Evolutionary conservation across 2,888 invertebrate species (phyloP).

Genomic region (Acleris laterana): DNA sequence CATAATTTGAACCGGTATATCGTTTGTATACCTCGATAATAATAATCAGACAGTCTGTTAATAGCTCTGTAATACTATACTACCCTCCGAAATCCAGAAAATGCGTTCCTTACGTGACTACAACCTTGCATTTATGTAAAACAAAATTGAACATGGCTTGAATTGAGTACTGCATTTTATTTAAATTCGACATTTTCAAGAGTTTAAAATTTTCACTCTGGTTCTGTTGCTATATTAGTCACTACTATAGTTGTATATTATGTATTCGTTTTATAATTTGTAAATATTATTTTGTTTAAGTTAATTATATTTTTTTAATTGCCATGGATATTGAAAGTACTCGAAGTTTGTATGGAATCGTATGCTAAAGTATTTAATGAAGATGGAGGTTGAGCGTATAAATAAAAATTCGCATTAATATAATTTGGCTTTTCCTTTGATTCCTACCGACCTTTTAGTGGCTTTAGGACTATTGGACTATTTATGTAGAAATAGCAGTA

Average conservation of each 20-base stretch:
- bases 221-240: slow-evolving; percentile 75
- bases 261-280: slow-evolving; percentile 79
- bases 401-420: slow-evolving; percentile 80
- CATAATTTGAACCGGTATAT: slow-evolving; percentile 74
- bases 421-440: slow-evolving; percentile 67
- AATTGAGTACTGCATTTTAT: slow-evolving; percentile 56
- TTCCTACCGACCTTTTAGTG: not conserved
- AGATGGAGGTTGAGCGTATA: slow-evolving; percentile 78
- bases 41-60: slow-evolving; percentile 47
- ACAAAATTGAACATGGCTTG: slow-evolving; percentile 51
- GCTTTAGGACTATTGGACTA: no score
- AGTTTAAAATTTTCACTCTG: slow-evolving; percentile 63
- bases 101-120: slow-evolving; percentile 45
- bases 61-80: slow-evolving; percentile 56
- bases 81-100: slow-evolving; percentile 65
- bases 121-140: slow-evolving; percentile 61
- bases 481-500: no score
- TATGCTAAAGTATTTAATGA: slow-evolving; percentile 77
- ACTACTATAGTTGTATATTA: slow-evolving; percentile 82
- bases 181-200: slow-evolving; percentile 48
- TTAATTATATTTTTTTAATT: slow-evolving; percentile 77
- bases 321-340: slow-evolving; percentile 78
- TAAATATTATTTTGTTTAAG: slow-evolving; percentile 78
- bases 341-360: slow-evolving; percentile 69
- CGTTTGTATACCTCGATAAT: slow-evolving; percentile 54